A percentile compares a stretch with the other conserved stretches of the same genome.
These are phyloP conservation scores for Anthophora plumipes DNA, from an alignment of 2,888 invertebrate genomes.

Conservation along the genomic window DNA sequence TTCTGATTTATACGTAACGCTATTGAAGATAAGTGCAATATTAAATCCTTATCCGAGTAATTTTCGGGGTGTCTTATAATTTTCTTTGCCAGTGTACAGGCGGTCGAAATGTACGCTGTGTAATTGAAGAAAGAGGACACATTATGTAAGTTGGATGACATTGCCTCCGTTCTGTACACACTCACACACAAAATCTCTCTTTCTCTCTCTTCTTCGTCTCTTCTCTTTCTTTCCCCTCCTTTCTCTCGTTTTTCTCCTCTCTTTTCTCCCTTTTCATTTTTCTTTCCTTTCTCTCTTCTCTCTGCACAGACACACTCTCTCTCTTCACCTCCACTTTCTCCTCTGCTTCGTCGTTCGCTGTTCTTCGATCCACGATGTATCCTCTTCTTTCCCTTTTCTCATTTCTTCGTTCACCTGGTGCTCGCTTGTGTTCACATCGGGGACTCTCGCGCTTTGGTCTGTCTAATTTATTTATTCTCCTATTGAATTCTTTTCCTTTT, in stretches of 20 bases:
- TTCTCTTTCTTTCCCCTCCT: background rate
- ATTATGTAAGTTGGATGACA: conserved; percentile 80
- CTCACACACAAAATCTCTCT: conserved; percentile 30
- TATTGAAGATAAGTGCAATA: too few relatives aligned
- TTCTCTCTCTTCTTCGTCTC: conserved; percentile 9
- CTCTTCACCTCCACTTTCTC: background rate
- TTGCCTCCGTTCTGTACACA: conserved; percentile 72
- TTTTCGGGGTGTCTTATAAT: too few relatives aligned
- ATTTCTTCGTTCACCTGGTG: background rate
- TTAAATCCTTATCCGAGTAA: too few relatives aligned
- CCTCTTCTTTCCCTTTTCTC: background rate
- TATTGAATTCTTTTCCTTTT: too few relatives aligned
- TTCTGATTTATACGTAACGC: too few relatives aligned
- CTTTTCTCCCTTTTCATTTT: conserved; percentile 20
- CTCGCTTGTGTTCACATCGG: background rate
- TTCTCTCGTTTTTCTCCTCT: background rate
- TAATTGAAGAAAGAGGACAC: conserved; percentile 69
- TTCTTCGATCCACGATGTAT: too few relatives aligned
- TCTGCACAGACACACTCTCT: background rate
- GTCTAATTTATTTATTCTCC: background rate
- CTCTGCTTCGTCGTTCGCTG: background rate
- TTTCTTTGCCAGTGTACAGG: too few relatives aligned
- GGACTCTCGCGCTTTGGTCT: background rate
- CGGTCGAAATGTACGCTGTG: conserved; percentile 51
- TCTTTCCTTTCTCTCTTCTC: conserved; percentile 1